phyloP scores from a whole-genome alignment of 1,140 invertebrate genomes.

The Saccostrea cuccullata region DNA sequence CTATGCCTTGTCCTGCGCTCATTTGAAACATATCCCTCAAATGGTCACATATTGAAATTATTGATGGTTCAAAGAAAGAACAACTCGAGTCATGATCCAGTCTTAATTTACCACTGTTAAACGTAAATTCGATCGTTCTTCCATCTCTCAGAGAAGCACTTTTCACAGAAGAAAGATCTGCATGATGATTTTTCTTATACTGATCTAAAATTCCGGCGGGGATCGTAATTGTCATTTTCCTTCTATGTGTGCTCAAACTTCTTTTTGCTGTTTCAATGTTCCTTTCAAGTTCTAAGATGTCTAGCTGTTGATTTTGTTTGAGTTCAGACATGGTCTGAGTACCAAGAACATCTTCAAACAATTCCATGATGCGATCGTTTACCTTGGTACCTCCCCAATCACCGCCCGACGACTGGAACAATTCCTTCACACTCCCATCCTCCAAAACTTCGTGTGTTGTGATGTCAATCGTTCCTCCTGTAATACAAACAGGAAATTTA shows the following conservation, averaged over 20 bases:
- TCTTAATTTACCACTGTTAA: slow-evolving; percentile 38
- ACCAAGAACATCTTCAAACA: neutral
- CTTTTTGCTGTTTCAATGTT: slow-evolving; percentile 43
- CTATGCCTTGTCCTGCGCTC: neutral
- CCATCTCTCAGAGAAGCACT: neutral
- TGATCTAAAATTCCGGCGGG: slow-evolving; percentile 45
- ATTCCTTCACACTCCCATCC: slow-evolving; percentile 18
- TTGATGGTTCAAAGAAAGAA: slow-evolving; percentile 48
- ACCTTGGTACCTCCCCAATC: slow-evolving; percentile 42
- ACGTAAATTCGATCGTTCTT: neutral
- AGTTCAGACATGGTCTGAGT: neutral
- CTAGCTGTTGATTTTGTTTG: neutral
- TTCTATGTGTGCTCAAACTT: neutral
- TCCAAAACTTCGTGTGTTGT: slow-evolving; percentile 21
- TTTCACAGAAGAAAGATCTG: neutral
- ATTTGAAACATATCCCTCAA: slow-evolving; percentile 31
- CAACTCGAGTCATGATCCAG: slow-evolving; percentile 16
- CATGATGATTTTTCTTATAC: slow-evolving; percentile 16
- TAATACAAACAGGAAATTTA: neutral
- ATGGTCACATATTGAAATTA: slow-evolving; percentile 37
- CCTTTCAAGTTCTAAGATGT: slow-evolving; percentile 37
- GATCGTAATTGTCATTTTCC: slow-evolving; percentile 41
- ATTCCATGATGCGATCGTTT: slow-evolving; percentile 18
- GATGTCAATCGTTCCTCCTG: slow-evolving; percentile 54
- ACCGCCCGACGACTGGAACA: slow-evolving; percentile 36